Base-by-base conservation (phyloP, 1,140 invertebrate genomes). In the Leptinotarsa defecta region DNA sequence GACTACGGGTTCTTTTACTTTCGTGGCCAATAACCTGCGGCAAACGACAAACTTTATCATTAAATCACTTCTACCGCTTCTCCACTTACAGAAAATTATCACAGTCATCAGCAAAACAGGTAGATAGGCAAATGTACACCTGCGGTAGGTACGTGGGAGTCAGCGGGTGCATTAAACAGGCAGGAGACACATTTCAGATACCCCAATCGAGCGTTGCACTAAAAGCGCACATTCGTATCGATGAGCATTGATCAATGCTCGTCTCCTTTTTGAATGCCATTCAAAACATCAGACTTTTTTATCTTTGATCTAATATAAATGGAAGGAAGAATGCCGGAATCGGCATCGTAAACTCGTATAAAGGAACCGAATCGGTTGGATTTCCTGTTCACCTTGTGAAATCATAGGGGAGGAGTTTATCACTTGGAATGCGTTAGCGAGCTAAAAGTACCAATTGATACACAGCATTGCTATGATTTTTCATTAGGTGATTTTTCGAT, bases 141-240 rank as follows among this genome's bases (percentile, higher is more conserved):
- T 57, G 52, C 52, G 52, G 52, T 57, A 57, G 52, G 52, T 57
- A 19, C 52, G 52, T 57, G n/a, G 52, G 52, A 57, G 34, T 43
- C 34, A 43, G 34, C 34, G 52, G n/a, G 52, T 57, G 52, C 52
- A 15, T 19, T 57, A 17, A 17, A 57, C 34, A 43, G 34, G 8
- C 34, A 43, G 34, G 34, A 43, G 34, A 57, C 52, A 57, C 13
- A 57, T 57, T 57, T 57, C 52, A 5, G 52, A 57, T 57, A 57
- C n/a, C 52, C 52, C 52, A 43, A 43, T 43, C 34, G 34, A 43
- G 8, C 34, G 34, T 43, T 57, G n/a, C 52, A 57, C n/a, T 57
- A 57, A 57, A 57, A 57, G 52, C 52, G 52, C 52, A 57, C 52
- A 15, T 57, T 13, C 52, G 4, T n/a, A n/a, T 57, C 52, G n/a